Percentiles rank a stretch among this genome's conserved stretches.
phyloP scores from a whole-genome alignment of 2,797 vertebrate species.

The Scolopax rusticola region DNA sequence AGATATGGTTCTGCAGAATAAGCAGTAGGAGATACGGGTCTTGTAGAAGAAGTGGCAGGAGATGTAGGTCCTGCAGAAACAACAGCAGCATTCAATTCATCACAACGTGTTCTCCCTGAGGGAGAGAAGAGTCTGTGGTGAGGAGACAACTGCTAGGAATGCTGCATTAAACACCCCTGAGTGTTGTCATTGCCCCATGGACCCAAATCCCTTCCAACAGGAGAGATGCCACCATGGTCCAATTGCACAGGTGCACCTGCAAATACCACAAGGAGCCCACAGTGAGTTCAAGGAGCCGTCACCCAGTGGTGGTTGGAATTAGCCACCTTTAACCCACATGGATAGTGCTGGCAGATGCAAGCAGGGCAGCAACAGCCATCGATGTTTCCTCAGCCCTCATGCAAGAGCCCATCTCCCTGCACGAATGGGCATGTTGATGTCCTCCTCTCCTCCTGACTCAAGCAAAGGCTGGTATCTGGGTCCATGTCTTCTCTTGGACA shows the following conservation, averaged over 20 bases:
- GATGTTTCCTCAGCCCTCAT: not conserved
- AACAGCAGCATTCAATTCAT: not conserved
- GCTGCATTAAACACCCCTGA: not conserved
- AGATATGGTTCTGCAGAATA: not conserved
- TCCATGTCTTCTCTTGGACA: no score
- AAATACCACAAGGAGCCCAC: fast-evolving
- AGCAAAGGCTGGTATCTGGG: not conserved
- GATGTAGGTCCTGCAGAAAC: not conserved
- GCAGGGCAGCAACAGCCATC: not conserved
- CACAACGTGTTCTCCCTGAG: not conserved
- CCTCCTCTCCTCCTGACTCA: not conserved
- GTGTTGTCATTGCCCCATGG: no score
- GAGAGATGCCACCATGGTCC: not conserved
- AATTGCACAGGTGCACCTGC: not conserved
- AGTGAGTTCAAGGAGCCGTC: fast-evolving
- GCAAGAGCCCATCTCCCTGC: not conserved
- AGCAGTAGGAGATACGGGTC: no score
- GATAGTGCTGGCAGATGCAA: not conserved
- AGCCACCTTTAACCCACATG: fast-evolving
- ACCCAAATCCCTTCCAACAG: not conserved
- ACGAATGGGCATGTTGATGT: not conserved
- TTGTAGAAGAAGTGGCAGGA: no score
- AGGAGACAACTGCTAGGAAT: not conserved
- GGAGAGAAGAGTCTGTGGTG: not conserved
- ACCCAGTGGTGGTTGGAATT: not conserved